These are phyloP conservation scores for Recurvirostra avosetta DNA, from an alignment of 2,113 vertebrate species.

Conservation along the genomic window DNA sequence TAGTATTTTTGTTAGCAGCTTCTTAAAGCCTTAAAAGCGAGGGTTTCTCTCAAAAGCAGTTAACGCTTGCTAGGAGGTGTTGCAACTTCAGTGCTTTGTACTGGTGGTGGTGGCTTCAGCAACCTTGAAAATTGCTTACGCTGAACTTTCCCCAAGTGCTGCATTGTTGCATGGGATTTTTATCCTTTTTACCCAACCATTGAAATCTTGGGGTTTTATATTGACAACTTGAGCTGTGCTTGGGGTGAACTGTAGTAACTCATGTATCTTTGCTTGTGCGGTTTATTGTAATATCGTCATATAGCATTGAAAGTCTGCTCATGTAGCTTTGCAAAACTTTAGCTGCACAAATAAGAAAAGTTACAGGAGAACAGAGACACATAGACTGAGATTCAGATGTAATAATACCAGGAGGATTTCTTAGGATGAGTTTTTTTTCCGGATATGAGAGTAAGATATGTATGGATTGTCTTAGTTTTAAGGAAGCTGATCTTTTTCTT, in stretches of 20 bases:
- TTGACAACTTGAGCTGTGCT: not conserved
- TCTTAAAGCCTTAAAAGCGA: not conserved
- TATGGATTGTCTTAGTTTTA: not conserved
- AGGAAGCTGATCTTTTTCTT: not conserved
- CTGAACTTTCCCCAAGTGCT: not conserved
- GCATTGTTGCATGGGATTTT: not conserved
- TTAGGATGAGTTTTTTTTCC: not conserved
- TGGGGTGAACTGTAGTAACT: not conserved
- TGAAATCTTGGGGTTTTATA: not conserved
- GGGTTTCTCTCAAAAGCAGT: not conserved
- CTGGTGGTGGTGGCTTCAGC: not conserved
- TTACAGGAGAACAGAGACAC: not conserved
- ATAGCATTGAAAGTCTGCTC: not conserved
- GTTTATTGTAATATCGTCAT: not conserved
- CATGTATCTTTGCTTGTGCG: accelerated
- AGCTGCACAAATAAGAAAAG: not conserved
- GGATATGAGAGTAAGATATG: not conserved
- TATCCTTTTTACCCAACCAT: not conserved
- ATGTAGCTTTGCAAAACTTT: not conserved
- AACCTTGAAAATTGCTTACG: accelerated
- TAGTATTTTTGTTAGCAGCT: not conserved
- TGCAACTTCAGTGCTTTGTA: not conserved
- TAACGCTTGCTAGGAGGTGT: not conserved
- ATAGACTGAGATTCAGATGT: not conserved
- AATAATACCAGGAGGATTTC: not conserved